Evolutionary conservation across 2,888 invertebrate species (phyloP).

Genomic region (Horisme vitalbata): DNA sequence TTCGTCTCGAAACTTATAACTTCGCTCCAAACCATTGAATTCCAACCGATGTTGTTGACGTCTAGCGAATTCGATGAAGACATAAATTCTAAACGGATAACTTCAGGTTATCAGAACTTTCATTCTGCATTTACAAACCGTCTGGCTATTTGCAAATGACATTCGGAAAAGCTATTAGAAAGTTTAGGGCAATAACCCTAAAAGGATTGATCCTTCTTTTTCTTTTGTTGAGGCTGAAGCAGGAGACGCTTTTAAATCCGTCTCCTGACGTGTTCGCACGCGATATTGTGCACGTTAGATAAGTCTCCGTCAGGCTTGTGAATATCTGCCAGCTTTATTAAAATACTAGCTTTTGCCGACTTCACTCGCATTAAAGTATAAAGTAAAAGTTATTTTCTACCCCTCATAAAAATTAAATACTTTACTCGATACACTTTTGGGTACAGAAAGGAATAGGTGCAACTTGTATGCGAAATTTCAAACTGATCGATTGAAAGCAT

Average conservation of each 20-base stretch:
- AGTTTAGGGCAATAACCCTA: conserved; percentile 7
- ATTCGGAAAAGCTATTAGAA: conserved; percentile 10
- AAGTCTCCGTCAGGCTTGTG: too few relatives aligned
- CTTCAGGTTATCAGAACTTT: conserved; percentile 19
- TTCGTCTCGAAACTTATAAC: conserved; percentile 23
- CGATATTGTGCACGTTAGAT: too few relatives aligned
- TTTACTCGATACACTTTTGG: too few relatives aligned
- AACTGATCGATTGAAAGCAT: too few relatives aligned
- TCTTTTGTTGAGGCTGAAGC: not conserved
- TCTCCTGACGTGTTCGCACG: not conserved
- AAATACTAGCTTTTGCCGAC: too few relatives aligned
- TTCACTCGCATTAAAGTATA: too few relatives aligned
- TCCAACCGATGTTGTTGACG: conserved; percentile 39
- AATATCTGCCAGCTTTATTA: too few relatives aligned
- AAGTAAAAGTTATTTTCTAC: too few relatives aligned
- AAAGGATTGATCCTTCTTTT: not conserved
- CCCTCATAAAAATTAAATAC: too few relatives aligned
- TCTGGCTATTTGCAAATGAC: conserved; percentile 20
- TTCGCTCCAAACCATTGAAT: conserved; percentile 13
- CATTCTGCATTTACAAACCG: conserved; percentile 8
- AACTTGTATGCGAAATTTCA: too few relatives aligned
- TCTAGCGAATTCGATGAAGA: conserved; percentile 29
- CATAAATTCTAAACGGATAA: conserved; percentile 19
- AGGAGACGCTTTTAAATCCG: not conserved
- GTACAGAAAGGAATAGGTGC: too few relatives aligned